Evolutionary conservation across 2,113 vertebrate genomes (phyloP).

Genomic region (Euleptes europaea): DNA sequence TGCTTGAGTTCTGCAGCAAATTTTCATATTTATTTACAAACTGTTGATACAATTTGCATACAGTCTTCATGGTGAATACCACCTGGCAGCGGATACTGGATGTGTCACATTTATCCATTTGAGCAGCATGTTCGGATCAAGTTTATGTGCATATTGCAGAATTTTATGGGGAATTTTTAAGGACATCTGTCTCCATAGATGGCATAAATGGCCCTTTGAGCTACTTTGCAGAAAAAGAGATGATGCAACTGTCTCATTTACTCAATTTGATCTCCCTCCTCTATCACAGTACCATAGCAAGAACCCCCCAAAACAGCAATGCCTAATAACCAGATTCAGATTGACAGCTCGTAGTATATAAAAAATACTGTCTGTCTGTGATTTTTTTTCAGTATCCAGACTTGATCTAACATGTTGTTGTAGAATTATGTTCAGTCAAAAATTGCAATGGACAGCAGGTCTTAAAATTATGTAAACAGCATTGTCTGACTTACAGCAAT

Average conservation of each 20-base stretch:
- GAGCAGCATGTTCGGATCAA: not conserved
- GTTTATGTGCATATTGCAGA: not conserved
- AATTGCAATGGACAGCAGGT: not conserved
- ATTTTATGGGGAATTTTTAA: not conserved
- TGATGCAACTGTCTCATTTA: not conserved
- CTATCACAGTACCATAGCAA: not conserved
- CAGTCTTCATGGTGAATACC: not conserved
- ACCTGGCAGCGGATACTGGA: not conserved
- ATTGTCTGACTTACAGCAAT: not conserved
- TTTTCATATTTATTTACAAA: constrained; percentile 30
- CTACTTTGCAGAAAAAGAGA: not conserved
- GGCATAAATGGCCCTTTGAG: not conserved
- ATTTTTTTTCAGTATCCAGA: not conserved
- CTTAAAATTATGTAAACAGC: not conserved
- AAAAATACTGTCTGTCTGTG: not conserved
- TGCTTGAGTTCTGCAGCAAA: not conserved
- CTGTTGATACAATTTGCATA: not conserved
- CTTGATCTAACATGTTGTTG: too few species aligned
- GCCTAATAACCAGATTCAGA: not conserved
- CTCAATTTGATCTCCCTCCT: not conserved
- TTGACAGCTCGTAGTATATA: too few species aligned
- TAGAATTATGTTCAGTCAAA: not conserved
- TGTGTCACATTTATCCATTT: not conserved
- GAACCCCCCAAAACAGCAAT: too few species aligned
- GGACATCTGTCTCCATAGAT: too few species aligned